Evolutionary conservation across 2,888 invertebrate genomes (phyloP).

Genomic region (Eupithecia pulchellata): DNA sequence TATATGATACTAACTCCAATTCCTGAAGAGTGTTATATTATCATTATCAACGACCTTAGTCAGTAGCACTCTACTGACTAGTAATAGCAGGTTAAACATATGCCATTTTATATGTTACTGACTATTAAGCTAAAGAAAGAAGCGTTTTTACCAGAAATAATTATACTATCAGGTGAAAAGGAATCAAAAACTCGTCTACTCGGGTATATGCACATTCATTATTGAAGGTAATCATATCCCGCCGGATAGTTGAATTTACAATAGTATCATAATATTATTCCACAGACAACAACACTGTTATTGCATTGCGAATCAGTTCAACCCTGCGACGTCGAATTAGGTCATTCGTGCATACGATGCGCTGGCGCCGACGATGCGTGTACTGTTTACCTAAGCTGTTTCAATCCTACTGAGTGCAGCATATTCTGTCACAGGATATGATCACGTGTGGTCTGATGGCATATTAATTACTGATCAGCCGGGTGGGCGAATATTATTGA

Average conservation of each 20-base stretch:
- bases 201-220: neutral
- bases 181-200: no score
- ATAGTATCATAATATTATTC: slow-evolving; percentile 1
- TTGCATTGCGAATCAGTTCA: slow-evolving; percentile 31
- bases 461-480: slow-evolving; percentile 40
- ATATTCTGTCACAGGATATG: slow-evolving; percentile 43
- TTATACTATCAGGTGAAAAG: neutral
- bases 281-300: slow-evolving; percentile 1
- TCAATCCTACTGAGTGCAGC: slow-evolving; percentile 12
- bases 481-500: slow-evolving; percentile 36
- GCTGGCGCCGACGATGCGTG: slow-evolving; percentile 73
- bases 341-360: slow-evolving; percentile 63
- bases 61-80: no score
- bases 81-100: neutral
- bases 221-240: neutral
- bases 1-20: no score
- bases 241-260: neutral
- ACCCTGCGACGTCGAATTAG: slow-evolving; percentile 56
- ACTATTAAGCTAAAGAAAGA: neutral
- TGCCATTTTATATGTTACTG: neutral
- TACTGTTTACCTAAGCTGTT: slow-evolving; percentile 59
- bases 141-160: slow-evolving; percentile 2
- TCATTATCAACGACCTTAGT: neutral
- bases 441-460: slow-evolving; percentile 44
- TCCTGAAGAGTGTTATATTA: no score